Evolutionary conservation across 1,140 invertebrate species (phyloP).

Genomic region (Papilio helenus): DNA sequence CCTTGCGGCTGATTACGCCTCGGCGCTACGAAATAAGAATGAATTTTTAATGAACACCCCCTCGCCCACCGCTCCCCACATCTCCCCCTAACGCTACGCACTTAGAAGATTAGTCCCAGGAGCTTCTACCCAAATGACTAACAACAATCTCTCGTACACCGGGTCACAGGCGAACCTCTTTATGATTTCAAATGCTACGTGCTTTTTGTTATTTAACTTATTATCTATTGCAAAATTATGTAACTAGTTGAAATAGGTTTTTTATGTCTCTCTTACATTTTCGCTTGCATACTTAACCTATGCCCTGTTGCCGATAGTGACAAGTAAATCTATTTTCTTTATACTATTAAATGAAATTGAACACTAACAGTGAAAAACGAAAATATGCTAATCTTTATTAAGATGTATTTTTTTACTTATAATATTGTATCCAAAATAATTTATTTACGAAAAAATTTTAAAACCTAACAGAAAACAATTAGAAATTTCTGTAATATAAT

Average conservation of each 20-base stretch:
- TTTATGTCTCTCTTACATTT: too few relatives aligned
- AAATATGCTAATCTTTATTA: too few relatives aligned
- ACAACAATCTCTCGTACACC: conserved; percentile 56
- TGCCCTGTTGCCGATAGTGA: too few relatives aligned
- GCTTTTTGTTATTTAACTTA: conserved; percentile 41
- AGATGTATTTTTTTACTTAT: background rate
- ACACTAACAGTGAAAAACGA: too few relatives aligned
- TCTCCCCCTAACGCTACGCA: conserved; percentile 69
- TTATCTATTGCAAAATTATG: background rate
- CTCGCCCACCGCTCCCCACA: conserved; percentile 46
- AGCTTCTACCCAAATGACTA: conserved; percentile 68
- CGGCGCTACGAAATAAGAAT: conserved; percentile 77
- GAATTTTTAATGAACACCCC: conserved; percentile 80
- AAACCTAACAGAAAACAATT: background rate
- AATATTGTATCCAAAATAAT: too few relatives aligned
- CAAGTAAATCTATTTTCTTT: too few relatives aligned
- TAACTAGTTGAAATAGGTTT: background rate
- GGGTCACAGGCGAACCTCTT: conserved; percentile 53
- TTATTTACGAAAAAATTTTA: too few relatives aligned
- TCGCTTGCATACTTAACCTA: too few relatives aligned
- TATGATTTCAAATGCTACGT: conserved; percentile 22
- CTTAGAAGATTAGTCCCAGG: conserved; percentile 81
- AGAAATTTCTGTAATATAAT: too few relatives aligned
- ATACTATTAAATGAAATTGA: too few relatives aligned
- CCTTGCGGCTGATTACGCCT: conserved; percentile 71